Percentiles rank a stretch among this genome's conserved stretches.
Evolutionary conservation across 2,797 vertebrate genomes (phyloP).

Genomic region (Syndactyla subalaris): DNA sequence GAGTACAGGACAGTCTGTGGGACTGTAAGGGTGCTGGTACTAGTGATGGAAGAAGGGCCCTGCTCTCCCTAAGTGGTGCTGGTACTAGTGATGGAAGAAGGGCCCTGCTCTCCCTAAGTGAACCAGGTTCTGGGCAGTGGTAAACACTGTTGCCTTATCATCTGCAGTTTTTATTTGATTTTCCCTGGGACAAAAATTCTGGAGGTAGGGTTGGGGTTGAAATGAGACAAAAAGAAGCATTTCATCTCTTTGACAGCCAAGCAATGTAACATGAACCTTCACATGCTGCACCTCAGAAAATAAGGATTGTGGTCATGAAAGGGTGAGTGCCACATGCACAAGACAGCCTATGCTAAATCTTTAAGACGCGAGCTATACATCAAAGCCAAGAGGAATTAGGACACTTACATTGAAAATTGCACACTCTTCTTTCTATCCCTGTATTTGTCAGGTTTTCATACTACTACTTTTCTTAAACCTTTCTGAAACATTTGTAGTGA

Average conservation of each 20-base stretch:
- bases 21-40: neutral
- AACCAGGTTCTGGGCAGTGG: neutral
- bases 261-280: neutral
- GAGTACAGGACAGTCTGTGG: neutral
- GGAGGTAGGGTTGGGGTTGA: neutral
- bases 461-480: neutral
- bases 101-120: neutral
- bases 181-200: neutral
- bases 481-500: constrained; percentile 10
- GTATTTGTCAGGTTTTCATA: neutral
- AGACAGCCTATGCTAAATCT: neutral
- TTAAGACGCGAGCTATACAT: neutral
- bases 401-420: neutral
- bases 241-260: neutral
- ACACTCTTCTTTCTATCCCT: neutral
- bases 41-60: neutral
- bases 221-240: neutral
- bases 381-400: constrained; percentile 53
- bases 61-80: neutral
- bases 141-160: neutral
- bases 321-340: neutral
- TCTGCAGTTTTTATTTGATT: neutral
- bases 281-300: neutral
- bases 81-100: neutral
- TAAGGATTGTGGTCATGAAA: neutral